These are phyloP conservation scores for Bellardia pandia DNA, from an alignment of 2,888 invertebrate species.

Conservation along the genomic window DNA sequence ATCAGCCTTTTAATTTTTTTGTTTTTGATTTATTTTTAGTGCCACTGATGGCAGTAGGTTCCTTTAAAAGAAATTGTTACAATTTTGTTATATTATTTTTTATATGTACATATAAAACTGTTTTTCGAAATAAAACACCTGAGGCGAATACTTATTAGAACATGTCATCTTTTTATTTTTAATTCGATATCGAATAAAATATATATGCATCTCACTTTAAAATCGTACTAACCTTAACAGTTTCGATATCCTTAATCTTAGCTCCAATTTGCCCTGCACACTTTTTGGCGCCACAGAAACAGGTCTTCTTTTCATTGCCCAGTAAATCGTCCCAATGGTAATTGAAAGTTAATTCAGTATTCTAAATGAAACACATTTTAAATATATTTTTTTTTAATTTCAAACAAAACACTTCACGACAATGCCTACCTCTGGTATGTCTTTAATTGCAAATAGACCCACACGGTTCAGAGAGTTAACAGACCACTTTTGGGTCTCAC, in stretches of 20 bases:
- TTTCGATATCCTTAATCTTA: slow-evolving; percentile 86
- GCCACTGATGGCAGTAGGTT: slow-evolving; percentile 38
- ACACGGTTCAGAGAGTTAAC: slow-evolving; percentile 95
- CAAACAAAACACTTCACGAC: neutral
- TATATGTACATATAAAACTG: too few species aligned
- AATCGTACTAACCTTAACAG: slow-evolving; percentile 75
- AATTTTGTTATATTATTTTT: neutral
- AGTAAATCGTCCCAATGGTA: slow-evolving; percentile 93
- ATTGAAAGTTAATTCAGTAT: slow-evolving; percentile 96
- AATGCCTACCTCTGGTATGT: slow-evolving; percentile 88
- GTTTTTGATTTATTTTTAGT: slow-evolving; percentile 57
- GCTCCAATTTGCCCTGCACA: slow-evolving; percentile 97
- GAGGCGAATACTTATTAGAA: neutral
- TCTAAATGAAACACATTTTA: slow-evolving; percentile 82
- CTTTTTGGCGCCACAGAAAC: slow-evolving; percentile 93
- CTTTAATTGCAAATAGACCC: slow-evolving; percentile 93
- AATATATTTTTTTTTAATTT: neutral
- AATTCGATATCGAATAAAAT: too few species aligned
- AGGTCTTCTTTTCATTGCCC: slow-evolving; percentile 92
- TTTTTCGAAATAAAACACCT: too few species aligned
- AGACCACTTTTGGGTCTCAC: slow-evolving; percentile 98
- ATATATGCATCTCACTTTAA: neutral
- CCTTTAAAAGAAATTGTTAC: slow-evolving; percentile 56
- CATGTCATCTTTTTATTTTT: too few species aligned
- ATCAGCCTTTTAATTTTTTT: slow-evolving; percentile 68